Evolutionary conservation across 2,797 vertebrate genomes (phyloP), one percentile per base, ranked within the genome.

Genomic region (Neopelma chrysocephalum): DNA sequence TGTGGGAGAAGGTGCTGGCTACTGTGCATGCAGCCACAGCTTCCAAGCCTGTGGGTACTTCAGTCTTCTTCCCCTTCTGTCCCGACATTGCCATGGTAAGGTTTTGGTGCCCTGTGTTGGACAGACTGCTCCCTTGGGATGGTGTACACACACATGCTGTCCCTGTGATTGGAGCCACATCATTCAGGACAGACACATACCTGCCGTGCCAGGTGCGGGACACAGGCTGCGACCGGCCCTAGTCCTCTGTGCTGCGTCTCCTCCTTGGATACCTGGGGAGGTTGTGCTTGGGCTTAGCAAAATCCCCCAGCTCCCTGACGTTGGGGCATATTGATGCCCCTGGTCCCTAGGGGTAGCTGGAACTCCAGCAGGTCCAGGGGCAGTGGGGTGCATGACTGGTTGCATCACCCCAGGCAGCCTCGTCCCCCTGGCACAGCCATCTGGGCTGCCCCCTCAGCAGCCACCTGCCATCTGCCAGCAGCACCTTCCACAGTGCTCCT

Each of bases 141-240:
- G 15, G 11, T 23, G 14, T 11, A 2, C 26, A 13, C 54, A 11
- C 21, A n/a, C 29, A 51, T 12, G 8, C 4, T 21, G 32, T 75
- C 27, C 40, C 27, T 6, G 11, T 61, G 43, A 15, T 5, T 6
- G 13, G 22, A 57, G 17, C 38, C 47, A 38, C 17, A 10, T 87
- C 38, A 56, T 73, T 86, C 43, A 45, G 64, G n/a, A 81, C 51
- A 86, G 60, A 54, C 22, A 54, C 6, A 18, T 43, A 18, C 17
- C 7, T 1, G 1, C 26, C 1, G 4, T 23, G 45, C 20, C 0
- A 0, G 15, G 2, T 9, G 1, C 0, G 3, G 36, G 56, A 62
- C 58, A 29, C 0, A 4, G 20, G 11, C 36, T 92, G 48, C 0
- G 1, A 43, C 25, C 21, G 65, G 25, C 42, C 38, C 70, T 21